Conservation (phyloP, 2,888 invertebrate genomes). For the Drosophila gaucha region DNA sequence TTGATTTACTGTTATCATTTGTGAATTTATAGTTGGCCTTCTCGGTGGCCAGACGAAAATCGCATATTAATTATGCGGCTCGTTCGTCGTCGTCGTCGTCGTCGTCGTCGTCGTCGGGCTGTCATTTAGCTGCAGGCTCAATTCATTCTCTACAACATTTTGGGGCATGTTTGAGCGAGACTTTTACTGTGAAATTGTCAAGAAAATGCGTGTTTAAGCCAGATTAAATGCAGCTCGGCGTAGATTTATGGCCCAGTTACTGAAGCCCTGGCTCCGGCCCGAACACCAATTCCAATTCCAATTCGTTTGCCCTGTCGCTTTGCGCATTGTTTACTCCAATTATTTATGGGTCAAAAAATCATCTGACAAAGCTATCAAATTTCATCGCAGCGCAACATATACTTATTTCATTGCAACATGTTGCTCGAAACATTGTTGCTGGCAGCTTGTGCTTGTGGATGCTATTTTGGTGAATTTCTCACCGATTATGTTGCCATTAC, state of each 20-base stretch:
- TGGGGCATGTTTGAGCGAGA: conserved; percentile 46
- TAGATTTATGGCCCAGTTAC: conserved; percentile 64
- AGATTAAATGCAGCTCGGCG: conserved; percentile 70
- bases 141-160: conserved; percentile 46
- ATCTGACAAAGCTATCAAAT: conserved; percentile 53
- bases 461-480: conserved; percentile 48
- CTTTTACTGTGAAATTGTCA: conserved; percentile 78
- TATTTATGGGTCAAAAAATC: conserved; percentile 71
- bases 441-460: conserved; percentile 46
- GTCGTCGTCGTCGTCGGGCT: no score
- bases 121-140: conserved; percentile 52
- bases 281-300: conserved; percentile 23
- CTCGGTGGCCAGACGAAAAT: conserved; percentile 54
- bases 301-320: conserved; percentile 58
- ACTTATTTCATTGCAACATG: conserved; percentile 21
- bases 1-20: conserved; percentile 71
- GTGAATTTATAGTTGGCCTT: conserved; percentile 65
- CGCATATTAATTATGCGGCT: conserved; percentile 72
- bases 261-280: not conserved
- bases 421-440: conserved; percentile 19
- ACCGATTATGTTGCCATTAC: conserved; percentile 1
- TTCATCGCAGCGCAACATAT: conserved; percentile 43
- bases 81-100: no score
- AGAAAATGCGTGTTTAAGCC: conserved; percentile 80
- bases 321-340: conserved; percentile 70